These are phyloP conservation scores for Xylocopa sonorina DNA, from an alignment of 1,140 invertebrate species.

Conservation along the genomic window DNA sequence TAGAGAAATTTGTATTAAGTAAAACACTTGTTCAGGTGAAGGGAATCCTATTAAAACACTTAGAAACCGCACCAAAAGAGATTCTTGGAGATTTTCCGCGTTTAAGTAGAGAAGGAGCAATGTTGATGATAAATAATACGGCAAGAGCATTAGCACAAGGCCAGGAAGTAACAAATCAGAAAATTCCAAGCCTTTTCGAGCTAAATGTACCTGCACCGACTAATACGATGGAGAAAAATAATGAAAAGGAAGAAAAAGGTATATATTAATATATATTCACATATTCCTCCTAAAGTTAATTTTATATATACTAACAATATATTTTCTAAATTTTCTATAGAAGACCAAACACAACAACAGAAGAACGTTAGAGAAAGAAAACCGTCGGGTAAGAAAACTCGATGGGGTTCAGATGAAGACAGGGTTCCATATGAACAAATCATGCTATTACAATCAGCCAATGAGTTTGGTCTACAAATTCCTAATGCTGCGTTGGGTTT, in stretches of 20 bases:
- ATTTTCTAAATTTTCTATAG: constrained; percentile 37
- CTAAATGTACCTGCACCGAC: constrained; percentile 72
- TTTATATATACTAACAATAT: not conserved
- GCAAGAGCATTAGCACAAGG: constrained; percentile 85
- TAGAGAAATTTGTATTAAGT: constrained; percentile 64
- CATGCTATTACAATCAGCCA: constrained; percentile 78
- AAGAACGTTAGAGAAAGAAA: constrained; percentile 74
- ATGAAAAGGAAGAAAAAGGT: constrained; percentile 77
- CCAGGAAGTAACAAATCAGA: constrained; percentile 72
- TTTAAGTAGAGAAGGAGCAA: constrained; percentile 88
- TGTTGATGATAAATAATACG: constrained; percentile 87
- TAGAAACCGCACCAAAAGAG: constrained; percentile 94
- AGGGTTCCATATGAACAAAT: constrained; percentile 79
- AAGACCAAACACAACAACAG: constrained; percentile 61
- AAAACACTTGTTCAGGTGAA: constrained; percentile 71
- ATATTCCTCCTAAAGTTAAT: not conserved
- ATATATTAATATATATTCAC: constrained; percentile 30
- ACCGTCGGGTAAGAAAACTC: constrained; percentile 77
- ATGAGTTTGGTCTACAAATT: constrained; percentile 74
- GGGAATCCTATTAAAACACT: constrained; percentile 86
- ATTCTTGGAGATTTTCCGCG: constrained; percentile 94
- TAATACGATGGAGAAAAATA: constrained; percentile 57
- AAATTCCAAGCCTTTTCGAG: constrained; percentile 80
- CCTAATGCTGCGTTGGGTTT: constrained; percentile 75
- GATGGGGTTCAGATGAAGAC: constrained; percentile 81